These are phyloP conservation scores for Rhynchopsitta pachyrhyncha DNA, from an alignment of 2,113 vertebrate genomes.

Conservation along the genomic window DNA sequence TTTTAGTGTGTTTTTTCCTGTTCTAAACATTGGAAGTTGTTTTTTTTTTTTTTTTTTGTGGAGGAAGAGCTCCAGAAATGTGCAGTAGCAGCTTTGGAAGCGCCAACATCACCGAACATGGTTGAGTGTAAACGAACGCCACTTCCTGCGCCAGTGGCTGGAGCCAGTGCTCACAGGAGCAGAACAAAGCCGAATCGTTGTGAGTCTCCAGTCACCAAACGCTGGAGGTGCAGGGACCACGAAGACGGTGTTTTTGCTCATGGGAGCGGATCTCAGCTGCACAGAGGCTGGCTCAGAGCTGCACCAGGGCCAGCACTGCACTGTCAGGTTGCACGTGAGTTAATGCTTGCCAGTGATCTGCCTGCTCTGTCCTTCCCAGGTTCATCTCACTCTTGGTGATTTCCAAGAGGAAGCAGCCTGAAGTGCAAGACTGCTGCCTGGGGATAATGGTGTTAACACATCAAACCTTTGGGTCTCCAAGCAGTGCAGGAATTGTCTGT, in stretches of 20 bases:
- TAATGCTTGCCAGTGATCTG: neutral
- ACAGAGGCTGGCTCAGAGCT: constrained; percentile 8
- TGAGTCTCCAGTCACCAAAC: neutral
- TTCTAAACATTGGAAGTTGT: neutral
- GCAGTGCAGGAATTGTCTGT: neutral
- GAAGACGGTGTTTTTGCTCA: neutral
- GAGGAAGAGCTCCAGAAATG: neutral
- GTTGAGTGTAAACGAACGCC: neutral
- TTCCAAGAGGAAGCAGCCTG: neutral
- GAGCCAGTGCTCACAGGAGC: neutral
- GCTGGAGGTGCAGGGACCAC: neutral
- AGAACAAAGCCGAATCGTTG: neutral
- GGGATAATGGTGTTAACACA: neutral
- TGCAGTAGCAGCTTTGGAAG: neutral
- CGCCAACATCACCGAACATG: fast-evolving
- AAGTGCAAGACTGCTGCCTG: neutral
- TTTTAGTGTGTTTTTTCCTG: neutral
- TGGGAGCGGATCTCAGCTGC: neutral
- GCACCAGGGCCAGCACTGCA: neutral
- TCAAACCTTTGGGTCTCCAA: neutral
- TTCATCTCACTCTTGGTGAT: neutral
- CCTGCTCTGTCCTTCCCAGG: neutral
- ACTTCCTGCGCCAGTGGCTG: neutral
- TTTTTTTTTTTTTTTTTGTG: neutral
- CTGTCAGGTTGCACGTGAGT: neutral